A percentile compares a stretch with the other conserved stretches of the same genome.
These are phyloP conservation scores for Nasonia vitripennis DNA, from an alignment of 1,140 invertebrate genomes.

Conservation along the genomic window DNA sequence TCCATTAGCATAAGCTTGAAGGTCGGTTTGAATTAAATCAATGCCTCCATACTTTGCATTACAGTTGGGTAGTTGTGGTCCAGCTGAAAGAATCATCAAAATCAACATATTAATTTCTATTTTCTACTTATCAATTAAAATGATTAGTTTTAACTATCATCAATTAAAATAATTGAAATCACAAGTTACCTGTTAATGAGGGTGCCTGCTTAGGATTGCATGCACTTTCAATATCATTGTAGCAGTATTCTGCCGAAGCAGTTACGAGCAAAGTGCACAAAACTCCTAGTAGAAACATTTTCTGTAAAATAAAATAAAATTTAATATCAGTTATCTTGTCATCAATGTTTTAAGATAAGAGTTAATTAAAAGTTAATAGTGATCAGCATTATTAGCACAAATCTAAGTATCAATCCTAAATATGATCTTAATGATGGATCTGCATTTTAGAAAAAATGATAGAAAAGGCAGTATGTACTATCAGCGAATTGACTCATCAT, in stretches of 20 bases:
- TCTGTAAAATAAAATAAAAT: constrained; percentile 48
- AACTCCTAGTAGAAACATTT: constrained; percentile 77
- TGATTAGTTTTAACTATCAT: background rate
- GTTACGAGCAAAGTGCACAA: constrained; percentile 73
- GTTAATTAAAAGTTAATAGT: no score
- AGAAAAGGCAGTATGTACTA: no score
- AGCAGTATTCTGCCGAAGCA: constrained; percentile 78
- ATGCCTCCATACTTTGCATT: constrained; percentile 82
- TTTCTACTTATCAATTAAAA: background rate
- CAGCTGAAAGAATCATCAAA: constrained; percentile 57
- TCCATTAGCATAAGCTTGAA: constrained; percentile 79
- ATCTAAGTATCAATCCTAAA: no score
- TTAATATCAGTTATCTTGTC: background rate
- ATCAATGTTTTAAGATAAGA: no score
- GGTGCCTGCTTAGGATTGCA: constrained; percentile 72
- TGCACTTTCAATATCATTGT: constrained; percentile 76
- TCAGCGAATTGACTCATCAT: no score
- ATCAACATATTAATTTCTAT: background rate
- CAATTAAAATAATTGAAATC: background rate
- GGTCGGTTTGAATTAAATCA: constrained; percentile 69
- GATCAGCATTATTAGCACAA: no score
- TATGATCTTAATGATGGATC: no score
- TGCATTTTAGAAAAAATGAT: no score
- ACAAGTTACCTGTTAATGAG: constrained; percentile 65
- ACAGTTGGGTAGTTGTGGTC: constrained; percentile 74